Base-by-base conservation (phyloP, 2,888 invertebrate genomes). In the Dynastes hyllus region DNA sequence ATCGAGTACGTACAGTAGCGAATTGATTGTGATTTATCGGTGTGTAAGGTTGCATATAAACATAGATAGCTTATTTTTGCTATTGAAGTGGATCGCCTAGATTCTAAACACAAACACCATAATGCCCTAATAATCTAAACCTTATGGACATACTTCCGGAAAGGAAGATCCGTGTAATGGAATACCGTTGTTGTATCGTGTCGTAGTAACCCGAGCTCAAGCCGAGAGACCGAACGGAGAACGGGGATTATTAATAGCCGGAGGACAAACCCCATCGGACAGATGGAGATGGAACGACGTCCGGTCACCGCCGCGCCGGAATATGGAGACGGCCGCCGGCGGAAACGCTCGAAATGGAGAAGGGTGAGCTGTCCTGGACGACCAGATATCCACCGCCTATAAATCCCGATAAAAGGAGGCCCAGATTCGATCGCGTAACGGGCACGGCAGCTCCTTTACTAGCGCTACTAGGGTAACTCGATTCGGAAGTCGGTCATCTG, bases 201-300 rank as follows among this genome's bases (percentile, higher is more conserved):
- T 6, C 1, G 6, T 22, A 22, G 55, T 22, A 58, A 58, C 55
- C 22, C 45, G 45, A 45, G 2, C 8, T 11, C 45, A 45, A 45
- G 8, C 8, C 37, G 37, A 37, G 37, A 37, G 37, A 37, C 37
- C 45, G 45, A 11, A 45, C 8, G 2, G 45, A 8, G 45, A 45
- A 8, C 6, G 45, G 9, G 45, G 66, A 40, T 67, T 67, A 67
- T 67, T 67, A 67, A 67, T 67, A 40, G 66, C 45, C 16, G 22
- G 22, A 58, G 55, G 66, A 67, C 22, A 67, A 11, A 13, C 29
- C 40, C 40, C 5, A 67, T 45, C 40, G 66, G 66, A 67, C 66
- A 67, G 66, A 67, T 67, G 66, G 66, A 67, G 66, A 67, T 40
- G 66, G 66, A 67, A 45, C 66, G 40, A 40, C 40, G 22, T 67